A percentile compares a stretch with the other conserved stretches of the same genome.
Conservation (phyloP, 2,113 vertebrate genomes). For the Heterochromis multidens region DNA sequence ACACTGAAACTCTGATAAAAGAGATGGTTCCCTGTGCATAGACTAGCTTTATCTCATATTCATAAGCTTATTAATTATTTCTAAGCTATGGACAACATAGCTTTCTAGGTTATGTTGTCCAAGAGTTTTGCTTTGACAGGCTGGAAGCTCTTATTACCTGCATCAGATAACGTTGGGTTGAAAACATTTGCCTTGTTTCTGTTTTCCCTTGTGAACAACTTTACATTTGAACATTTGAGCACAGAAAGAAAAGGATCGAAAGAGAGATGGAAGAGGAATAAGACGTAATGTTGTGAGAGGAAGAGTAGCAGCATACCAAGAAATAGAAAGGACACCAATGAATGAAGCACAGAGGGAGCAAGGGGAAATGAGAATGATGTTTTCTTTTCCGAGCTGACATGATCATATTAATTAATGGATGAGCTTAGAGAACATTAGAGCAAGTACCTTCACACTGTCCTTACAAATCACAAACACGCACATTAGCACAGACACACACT, state of each 20-base stretch:
- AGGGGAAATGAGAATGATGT: constrained; percentile 39
- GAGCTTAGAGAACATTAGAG: constrained; percentile 49
- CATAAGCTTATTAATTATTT: constrained; percentile 57
- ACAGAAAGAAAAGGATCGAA: not conserved
- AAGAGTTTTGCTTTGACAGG: not conserved
- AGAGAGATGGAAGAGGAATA: not conserved
- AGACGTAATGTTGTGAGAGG: not conserved
- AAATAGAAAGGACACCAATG: not conserved
- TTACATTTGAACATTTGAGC: not conserved
- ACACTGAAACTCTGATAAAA: constrained; percentile 7
- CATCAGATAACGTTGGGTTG: not conserved
- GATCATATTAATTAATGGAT: constrained; percentile 65
- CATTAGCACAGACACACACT: not conserved
- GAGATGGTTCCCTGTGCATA: not conserved
- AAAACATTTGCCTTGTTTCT: not conserved
- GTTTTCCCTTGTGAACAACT: not conserved
- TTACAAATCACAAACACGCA: not conserved
- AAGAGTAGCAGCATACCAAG: not conserved
- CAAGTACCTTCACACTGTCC: constrained; percentile 14
- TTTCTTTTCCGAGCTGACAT: constrained; percentile 60
- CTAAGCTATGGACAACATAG: constrained; percentile 3
- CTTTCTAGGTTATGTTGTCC: constrained; percentile 4
- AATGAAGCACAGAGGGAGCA: not conserved
- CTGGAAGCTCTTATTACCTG: not conserved
- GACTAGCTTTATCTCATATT: constrained; percentile 28